Conservation (phyloP, 1,140 invertebrate species). For the Macrotrachela quadricornifera region DNA sequence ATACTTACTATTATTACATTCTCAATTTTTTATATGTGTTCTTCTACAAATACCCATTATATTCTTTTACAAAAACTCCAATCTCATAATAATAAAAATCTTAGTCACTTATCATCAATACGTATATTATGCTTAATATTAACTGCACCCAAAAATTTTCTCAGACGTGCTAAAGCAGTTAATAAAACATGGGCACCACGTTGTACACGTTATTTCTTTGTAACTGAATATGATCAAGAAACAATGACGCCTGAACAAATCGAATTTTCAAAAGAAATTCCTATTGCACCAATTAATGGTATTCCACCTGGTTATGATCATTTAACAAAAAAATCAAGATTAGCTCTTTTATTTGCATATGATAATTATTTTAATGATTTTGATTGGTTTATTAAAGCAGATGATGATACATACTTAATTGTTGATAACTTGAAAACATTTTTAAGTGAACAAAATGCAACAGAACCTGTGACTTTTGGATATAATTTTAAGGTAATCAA, state of each 20-base stretch:
- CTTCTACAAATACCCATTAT: too few species aligned
- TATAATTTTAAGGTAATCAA: background rate
- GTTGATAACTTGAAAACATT: slow-evolving; percentile 30
- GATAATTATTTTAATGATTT: slow-evolving; percentile 35
- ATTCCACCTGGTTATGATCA: background rate
- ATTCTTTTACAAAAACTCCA: too few species aligned
- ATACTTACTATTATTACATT: too few species aligned
- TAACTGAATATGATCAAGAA: background rate
- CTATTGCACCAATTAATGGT: too few species aligned
- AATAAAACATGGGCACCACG: slow-evolving; percentile 3
- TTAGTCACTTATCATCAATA: background rate
- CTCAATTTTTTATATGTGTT: too few species aligned
- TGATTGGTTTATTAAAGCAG: slow-evolving; percentile 82
- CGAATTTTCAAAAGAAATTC: too few species aligned
- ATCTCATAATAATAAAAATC: too few species aligned
- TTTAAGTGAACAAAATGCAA: slow-evolving; percentile 14
- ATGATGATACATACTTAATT: slow-evolving; percentile 65
- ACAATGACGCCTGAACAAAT: too few species aligned
- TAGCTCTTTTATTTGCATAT: slow-evolving; percentile 38
- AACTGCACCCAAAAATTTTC: slow-evolving; percentile 1
- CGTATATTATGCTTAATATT: background rate
- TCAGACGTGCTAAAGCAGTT: background rate
- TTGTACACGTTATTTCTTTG: slow-evolving; percentile 1
- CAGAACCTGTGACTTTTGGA: slow-evolving; percentile 11
- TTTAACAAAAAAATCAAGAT: slow-evolving; percentile 14